A percentile compares a stretch with the other conserved stretches of the same genome.
Evolutionary conservation across 2,113 vertebrate species (phyloP).

Genomic region (Danio rerio): DNA sequence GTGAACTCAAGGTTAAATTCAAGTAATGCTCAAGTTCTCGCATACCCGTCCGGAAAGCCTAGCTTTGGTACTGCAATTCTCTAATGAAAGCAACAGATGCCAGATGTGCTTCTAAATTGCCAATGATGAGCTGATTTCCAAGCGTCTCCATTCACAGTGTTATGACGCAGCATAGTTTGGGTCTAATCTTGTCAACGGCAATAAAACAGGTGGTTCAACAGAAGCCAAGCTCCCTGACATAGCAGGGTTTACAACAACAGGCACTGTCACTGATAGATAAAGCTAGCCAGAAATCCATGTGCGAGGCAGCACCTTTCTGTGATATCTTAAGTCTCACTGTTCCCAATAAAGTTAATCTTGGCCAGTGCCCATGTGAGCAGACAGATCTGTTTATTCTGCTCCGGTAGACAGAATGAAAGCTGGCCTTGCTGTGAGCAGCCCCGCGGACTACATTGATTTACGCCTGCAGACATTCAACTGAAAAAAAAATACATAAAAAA

Average conservation of each 20-base stretch:
- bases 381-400: conserved; percentile 54
- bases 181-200: conserved; percentile 67
- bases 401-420: conserved; percentile 45
- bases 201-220: conserved; percentile 55
- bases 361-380: conserved; percentile 55
- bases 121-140: conserved; percentile 66
- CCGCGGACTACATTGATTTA: conserved; percentile 45
- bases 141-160: conserved; percentile 65
- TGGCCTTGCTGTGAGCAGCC: conserved; percentile 32
- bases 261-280: conserved; percentile 62
- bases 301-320: conserved; percentile 56
- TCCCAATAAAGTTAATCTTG: conserved; percentile 65
- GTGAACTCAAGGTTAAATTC: no score
- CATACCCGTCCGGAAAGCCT: no score
- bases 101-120: conserved; percentile 67
- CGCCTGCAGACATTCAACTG: conserved; percentile 46
- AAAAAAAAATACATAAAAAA: not conserved
- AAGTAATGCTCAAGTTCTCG: no score
- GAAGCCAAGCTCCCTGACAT: conserved; percentile 61
- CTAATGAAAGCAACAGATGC: conserved; percentile 71
- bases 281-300: conserved; percentile 58
- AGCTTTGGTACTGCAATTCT: no score
- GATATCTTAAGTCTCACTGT: conserved; percentile 60
- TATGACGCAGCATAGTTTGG: conserved; percentile 56
- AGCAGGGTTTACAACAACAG: conserved; percentile 64